Evolutionary conservation across 35 echinoderm and acorn worm species (phyloP), one percentile per base, ranked within the genome.

Genomic region (Apostichopus parvimensis): DNA sequence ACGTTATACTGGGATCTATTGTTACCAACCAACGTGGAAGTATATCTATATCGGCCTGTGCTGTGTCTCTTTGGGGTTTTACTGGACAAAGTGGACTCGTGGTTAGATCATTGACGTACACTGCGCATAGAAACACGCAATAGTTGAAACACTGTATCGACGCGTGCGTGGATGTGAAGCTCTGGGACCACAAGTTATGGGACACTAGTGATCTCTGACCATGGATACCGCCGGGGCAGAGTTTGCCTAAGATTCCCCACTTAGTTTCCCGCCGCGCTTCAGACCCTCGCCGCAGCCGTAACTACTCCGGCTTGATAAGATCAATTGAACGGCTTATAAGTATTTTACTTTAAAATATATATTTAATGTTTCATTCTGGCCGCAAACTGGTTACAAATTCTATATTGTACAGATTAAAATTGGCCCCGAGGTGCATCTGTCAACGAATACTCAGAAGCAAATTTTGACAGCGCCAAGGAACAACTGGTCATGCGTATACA

Each of bases 341-440:
- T 61, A 9, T 9, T 61, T 61, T 0, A 61, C 58, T 61, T 11
- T 17, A 68, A 68, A 14, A 68, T 75, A 20, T 20, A 18, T 75
- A 20, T 14, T 75, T n/a, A 20, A 18, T 22, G 71, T 75, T 75
- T 75, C 14, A 21, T 8, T 75, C 21, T 75, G n/a, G 71, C 21
- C 71, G 18, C 71, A 75, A 75, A 75, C 15, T 75, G 71, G 71
- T 75, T 75, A 75, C 71, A 75, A 75, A 75, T 75, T 75, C 34
- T 45, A 18, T 75, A 22, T 75, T 18, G 18, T 75, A 75, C n/a
- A 20, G 17, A 75, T 7, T 75, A n/a, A 75, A 20, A 75, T 20
- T 75, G 71, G 15, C 71, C 71, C 71, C n/a, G 2, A 75, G 17
- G 71, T 75, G 0, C 71, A 75, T 75, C 71, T 75, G 71, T 75